Evolutionary conservation across 2,113 vertebrate species (phyloP).

Genomic region (Bettongia penicillata): DNA sequence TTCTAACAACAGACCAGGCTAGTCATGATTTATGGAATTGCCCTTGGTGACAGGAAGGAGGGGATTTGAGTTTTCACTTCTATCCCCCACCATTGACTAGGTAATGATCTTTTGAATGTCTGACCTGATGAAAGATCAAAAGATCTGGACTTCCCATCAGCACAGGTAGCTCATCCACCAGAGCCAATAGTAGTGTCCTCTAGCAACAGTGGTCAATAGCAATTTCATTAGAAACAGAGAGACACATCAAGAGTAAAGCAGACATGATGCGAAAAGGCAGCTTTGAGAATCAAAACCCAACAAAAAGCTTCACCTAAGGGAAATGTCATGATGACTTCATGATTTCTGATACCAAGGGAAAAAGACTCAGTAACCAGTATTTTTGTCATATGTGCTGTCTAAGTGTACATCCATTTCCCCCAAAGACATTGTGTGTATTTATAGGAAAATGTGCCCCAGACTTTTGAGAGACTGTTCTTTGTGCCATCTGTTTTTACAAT

Average conservation of each 20-base stretch:
- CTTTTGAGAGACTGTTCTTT: not conserved
- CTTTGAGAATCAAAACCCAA: not conserved
- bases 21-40: not conserved
- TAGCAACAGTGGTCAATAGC: not conserved
- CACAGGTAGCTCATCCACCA: not conserved
- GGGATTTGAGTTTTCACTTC: not conserved
- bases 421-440: not conserved
- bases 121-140: not conserved
- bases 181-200: not conserved
- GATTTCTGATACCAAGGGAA: not conserved
- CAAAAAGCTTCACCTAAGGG: not conserved
- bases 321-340: not conserved
- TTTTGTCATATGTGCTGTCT: not conserved
- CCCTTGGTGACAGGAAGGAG: not conserved
- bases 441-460: not conserved
- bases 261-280: not conserved
- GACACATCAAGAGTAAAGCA: not conserved
- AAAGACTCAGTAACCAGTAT: not conserved
- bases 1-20: not conserved
- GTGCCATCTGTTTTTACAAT: not conserved
- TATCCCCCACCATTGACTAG: not conserved
- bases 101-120: not conserved
- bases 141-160: not conserved
- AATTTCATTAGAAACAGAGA: not conserved
- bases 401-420: not conserved